phyloP scores from a whole-genome alignment of 92 coral and sea anemone species.

The Epizoanthus fatuus region DNA sequence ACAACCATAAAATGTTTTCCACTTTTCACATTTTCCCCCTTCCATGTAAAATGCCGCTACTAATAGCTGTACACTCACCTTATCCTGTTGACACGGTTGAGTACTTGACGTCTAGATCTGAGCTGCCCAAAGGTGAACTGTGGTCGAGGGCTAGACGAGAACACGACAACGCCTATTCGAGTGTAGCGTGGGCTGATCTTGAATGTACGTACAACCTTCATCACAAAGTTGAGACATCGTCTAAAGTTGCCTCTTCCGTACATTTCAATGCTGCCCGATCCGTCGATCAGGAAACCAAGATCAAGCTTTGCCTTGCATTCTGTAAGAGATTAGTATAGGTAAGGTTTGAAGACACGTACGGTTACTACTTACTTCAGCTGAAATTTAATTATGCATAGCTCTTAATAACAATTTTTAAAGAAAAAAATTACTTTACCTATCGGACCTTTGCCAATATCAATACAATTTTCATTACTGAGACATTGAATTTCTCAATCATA shows the following conservation, averaged over 20 bases:
- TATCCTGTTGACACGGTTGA: constrained; percentile 41
- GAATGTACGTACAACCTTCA: constrained; percentile 75
- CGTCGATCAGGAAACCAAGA: constrained; percentile 78
- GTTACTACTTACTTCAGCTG: too few relatives aligned
- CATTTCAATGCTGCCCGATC: constrained; percentile 29
- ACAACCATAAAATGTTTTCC: too few relatives aligned
- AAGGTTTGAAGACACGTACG: too few relatives aligned
- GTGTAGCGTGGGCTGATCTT: constrained; percentile 57
- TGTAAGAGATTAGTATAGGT: neutral
- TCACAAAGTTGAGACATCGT: constrained; percentile 61
- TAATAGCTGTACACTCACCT: too few relatives aligned
- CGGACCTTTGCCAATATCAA: too few relatives aligned
- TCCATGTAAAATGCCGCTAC: too few relatives aligned
- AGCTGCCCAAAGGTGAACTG: constrained; percentile 53
- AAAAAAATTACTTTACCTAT: too few relatives aligned
- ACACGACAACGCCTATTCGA: constrained; percentile 70
- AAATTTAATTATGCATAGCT: too few relatives aligned
- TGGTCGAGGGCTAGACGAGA: constrained; percentile 54
- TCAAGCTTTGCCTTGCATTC: constrained; percentile 80
- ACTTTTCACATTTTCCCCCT: too few relatives aligned
- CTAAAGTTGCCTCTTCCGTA: constrained; percentile 38
- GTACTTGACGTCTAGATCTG: constrained; percentile 40
- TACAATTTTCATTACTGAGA: too few relatives aligned
- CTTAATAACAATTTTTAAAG: too few relatives aligned
- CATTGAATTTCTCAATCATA: too few relatives aligned